A percentile compares a stretch with the other conserved stretches of the same genome.
Evolutionary conservation across 2,797 vertebrate species (phyloP).

Genomic region (Discoglossus pictus): DNA sequence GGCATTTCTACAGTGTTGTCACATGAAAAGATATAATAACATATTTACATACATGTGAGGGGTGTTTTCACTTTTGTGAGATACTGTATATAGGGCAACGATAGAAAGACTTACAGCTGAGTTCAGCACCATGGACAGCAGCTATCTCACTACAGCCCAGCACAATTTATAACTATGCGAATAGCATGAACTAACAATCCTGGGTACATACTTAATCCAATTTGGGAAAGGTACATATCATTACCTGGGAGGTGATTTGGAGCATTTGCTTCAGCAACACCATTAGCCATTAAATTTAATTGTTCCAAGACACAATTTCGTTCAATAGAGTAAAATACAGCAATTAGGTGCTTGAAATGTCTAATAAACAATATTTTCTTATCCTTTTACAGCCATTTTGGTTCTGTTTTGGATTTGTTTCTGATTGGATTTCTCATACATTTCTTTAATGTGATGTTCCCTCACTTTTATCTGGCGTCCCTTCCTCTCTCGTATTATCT

Average conservation of each 20-base stretch:
- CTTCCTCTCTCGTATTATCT: conserved; percentile 40
- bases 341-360: conserved; percentile 39
- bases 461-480: neutral
- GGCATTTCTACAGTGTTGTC: no score
- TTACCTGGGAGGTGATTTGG: conserved; percentile 18
- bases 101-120: no score
- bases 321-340: conserved; percentile 29
- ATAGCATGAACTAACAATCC: no score
- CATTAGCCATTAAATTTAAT: conserved; percentile 43
- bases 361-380: conserved; percentile 26
- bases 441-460: conserved; percentile 23
- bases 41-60: no score
- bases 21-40: no score
- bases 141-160: neutral
- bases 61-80: no score
- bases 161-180: neutral
- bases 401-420: conserved; percentile 36
- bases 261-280: conserved; percentile 28
- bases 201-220: conserved; percentile 17
- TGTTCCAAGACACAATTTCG: conserved; percentile 25
- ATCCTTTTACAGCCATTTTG: conserved; percentile 36
- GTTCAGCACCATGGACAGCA: conserved; percentile 31
- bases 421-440: conserved; percentile 41
- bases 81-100: no score
- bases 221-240: conserved; percentile 31